Evolutionary conservation across 2,888 invertebrate genomes (phyloP).

Genomic region (Deroplatys truncata): DNA sequence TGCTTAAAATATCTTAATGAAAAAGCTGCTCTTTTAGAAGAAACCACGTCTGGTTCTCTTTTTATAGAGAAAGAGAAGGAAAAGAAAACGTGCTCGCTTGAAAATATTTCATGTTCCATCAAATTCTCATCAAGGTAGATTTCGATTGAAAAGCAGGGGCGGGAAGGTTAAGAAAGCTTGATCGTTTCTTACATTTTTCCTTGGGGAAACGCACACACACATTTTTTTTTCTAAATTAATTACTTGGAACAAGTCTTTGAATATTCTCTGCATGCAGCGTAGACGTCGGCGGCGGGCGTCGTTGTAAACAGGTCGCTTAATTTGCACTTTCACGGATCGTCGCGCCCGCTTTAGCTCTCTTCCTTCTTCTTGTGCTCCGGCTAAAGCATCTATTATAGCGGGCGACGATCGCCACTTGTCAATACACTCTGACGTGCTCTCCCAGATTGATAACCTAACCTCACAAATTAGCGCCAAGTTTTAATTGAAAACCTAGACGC

Average conservation of each 20-base stretch:
- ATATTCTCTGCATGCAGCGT: slow-evolving; percentile 2
- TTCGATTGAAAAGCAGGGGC: not conserved
- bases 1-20: not conserved
- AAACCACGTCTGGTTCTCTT: not conserved
- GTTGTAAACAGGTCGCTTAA: slow-evolving; percentile 25
- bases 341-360: not conserved
- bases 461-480: slow-evolving; percentile 1
- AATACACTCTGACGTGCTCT: not conserved
- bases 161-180: not conserved
- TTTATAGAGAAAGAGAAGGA: not conserved
- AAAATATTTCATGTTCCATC: slow-evolving; percentile 20
- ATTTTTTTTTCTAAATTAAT: slow-evolving; percentile 20
- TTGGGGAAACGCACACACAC: not conserved
- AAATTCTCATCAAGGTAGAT: slow-evolving; percentile 24
- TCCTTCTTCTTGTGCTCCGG: not conserved
- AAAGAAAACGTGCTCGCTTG: not conserved
- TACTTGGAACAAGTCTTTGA: slow-evolving; percentile 18
- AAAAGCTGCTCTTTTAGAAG: not conserved
- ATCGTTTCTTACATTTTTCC: not conserved
- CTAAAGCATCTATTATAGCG: not conserved
- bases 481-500: not conserved
- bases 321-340: slow-evolving; percentile 23
- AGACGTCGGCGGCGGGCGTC: not conserved
- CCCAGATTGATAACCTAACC: slow-evolving; percentile 1
- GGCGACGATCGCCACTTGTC: not conserved